Evolutionary conservation across 2,113 vertebrate genomes (phyloP).

Genomic region (Poecilia latipinna): DNA sequence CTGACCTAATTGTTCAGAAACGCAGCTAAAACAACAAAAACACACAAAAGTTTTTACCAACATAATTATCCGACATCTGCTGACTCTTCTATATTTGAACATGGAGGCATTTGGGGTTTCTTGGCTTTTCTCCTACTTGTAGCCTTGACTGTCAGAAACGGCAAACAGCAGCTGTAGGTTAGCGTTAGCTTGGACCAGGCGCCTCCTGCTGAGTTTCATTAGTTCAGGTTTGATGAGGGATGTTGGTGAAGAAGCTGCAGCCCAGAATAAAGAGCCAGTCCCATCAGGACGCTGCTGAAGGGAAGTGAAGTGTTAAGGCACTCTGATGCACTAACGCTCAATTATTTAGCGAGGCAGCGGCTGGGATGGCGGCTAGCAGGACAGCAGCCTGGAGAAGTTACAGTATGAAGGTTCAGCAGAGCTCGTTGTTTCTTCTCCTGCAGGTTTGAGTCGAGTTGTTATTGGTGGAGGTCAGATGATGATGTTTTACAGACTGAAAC

Average conservation of each 20-base stretch:
- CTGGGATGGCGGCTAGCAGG: constrained; percentile 41
- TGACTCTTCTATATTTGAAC: not conserved
- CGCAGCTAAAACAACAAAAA: constrained; percentile 16
- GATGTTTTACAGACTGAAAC: not conserved
- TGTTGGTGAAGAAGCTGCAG: constrained; percentile 21
- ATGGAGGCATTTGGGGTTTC: too few relatives aligned
- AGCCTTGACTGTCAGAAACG: not conserved
- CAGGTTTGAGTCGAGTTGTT: not conserved
- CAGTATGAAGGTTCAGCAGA: too few relatives aligned
- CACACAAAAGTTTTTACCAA: not conserved
- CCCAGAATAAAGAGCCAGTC: constrained; percentile 42
- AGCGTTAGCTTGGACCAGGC: not conserved
- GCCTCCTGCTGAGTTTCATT: constrained; percentile 1
- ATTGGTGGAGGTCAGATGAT: not conserved
- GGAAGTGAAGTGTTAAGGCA: constrained; percentile 65
- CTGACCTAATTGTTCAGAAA: constrained; percentile 32
- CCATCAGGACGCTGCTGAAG: constrained; percentile 5
- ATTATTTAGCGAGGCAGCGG: constrained; percentile 59
- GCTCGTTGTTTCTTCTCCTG: too few relatives aligned
- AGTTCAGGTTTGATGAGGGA: constrained; percentile 13
- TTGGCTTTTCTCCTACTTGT: not conserved
- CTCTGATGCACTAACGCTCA: constrained; percentile 47
- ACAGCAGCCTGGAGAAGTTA: not conserved
- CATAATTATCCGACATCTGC: not conserved
- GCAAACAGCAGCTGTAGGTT: not conserved